These are phyloP conservation scores for Trichonephila inaurata DNA, from an alignment of 1,140 invertebrate genomes.

Conservation along the genomic window DNA sequence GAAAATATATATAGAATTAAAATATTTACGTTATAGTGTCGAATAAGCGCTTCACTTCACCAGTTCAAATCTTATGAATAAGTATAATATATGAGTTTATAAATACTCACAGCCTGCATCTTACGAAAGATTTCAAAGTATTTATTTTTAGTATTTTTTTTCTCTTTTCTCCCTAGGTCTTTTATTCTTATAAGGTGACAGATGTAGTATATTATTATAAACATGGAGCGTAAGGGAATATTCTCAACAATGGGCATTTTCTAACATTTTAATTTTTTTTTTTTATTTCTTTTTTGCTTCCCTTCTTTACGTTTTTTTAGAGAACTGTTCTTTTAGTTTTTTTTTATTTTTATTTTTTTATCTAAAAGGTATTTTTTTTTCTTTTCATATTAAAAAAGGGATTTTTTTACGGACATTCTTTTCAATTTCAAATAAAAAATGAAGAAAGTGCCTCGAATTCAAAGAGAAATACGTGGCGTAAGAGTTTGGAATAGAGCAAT, in stretches of 20 bases:
- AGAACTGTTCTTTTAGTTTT: constrained; percentile 2
- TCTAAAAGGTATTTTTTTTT: background rate
- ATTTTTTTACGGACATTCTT: background rate
- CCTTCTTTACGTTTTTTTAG: background rate
- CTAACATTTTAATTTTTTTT: background rate
- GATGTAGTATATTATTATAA: background rate
- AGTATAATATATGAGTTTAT: background rate
- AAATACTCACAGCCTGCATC: background rate
- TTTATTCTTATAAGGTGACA: background rate
- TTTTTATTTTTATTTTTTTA: no score
- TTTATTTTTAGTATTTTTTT: background rate
- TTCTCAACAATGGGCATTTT: constrained; percentile 31
- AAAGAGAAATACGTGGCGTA: background rate
- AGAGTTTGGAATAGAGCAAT: background rate
- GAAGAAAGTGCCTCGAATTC: background rate
- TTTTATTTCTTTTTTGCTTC: background rate
- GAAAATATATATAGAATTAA: no score
- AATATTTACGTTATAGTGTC: no score
- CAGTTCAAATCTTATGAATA: background rate
- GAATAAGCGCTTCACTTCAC: background rate
- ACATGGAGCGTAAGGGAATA: background rate
- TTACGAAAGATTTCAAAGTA: background rate
- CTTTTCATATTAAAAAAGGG: background rate
- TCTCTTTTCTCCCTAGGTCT: background rate
- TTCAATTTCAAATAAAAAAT: constrained; percentile 21